Evolutionary conservation across 2,888 invertebrate species (phyloP).

Genomic region (Nomada lathburiana): DNA sequence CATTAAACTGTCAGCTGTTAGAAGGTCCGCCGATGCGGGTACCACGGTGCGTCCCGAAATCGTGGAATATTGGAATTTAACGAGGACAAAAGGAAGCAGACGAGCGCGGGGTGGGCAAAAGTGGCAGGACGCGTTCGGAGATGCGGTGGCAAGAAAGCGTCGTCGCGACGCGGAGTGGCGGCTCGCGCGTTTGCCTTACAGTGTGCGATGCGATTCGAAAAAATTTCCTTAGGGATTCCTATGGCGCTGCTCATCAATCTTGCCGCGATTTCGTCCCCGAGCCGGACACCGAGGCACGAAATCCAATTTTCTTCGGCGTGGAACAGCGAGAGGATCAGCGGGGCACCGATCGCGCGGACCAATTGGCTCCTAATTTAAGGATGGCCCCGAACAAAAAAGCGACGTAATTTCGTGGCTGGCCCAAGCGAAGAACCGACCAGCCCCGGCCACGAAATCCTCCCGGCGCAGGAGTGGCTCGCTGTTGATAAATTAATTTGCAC

Average conservation of each 20-base stretch:
- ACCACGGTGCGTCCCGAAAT: background rate
- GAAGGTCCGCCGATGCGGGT: too few relatives aligned
- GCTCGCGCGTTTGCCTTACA: constrained; percentile 17
- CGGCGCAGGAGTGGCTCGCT: constrained; percentile 44
- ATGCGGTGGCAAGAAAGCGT: constrained; percentile 20
- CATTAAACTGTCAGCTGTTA: too few relatives aligned
- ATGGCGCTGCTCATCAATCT: constrained; percentile 58
- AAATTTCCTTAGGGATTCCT: constrained; percentile 46
- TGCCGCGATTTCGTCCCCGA: constrained; percentile 63
- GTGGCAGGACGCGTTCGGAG: background rate
- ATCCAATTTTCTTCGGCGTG: constrained; percentile 63
- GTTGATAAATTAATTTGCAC: constrained; percentile 82
- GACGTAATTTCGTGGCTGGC: constrained; percentile 69
- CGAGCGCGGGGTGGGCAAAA: background rate
- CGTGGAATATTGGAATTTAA: background rate
- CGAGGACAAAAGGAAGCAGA: background rate
- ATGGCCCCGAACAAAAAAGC: constrained; percentile 70
- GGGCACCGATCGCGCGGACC: constrained; percentile 69
- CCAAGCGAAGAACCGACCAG: constrained; percentile 46
- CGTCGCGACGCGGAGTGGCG: background rate
- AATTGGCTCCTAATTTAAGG: constrained; percentile 74
- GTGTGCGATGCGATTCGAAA: constrained; percentile 26
- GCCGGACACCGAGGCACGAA: constrained; percentile 47
- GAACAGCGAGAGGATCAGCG: constrained; percentile 65
- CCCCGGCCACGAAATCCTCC: constrained; percentile 48